Evolutionary conservation across 2,888 invertebrate genomes (phyloP), one percentile per base, ranked within the genome.

Genomic region (Andricus curvator): DNA sequence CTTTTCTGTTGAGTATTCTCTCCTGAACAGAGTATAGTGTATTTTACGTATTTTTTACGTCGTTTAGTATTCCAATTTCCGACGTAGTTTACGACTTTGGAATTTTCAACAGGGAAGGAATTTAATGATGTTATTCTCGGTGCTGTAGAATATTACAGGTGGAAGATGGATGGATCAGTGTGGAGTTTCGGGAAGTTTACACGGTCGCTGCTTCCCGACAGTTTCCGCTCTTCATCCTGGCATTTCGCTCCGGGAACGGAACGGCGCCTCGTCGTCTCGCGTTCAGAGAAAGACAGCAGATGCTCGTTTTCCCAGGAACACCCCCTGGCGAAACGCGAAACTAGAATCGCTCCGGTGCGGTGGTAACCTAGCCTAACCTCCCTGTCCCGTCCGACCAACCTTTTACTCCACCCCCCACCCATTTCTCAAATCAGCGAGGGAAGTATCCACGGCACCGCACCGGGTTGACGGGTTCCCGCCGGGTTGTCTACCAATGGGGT

Each of bases 231-330:
- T 56, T 51, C 29, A 51, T 48, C 11, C 51, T 56, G 33, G 33
- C 56, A 74, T 56, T 84, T 83, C 79, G 82, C 83, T 84, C 82
- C 78, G 80, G 83, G 79, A 83, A 81, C 82, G 81, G 81, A 82
- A 81, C 82, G 82, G 82, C 82, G 82, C 81, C 84, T 83, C 82
- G 82, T 82, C 81, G 84, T 82, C 82, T 83, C 79, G n/a, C 82
- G 82, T 81, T 82, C 78, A 82, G 89, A 88, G 88, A 90, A 90
- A 89, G 89, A 89, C 86, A 89, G 85, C 91, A 91, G 90, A 90
- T 91, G 91, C 84, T 81, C 80, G 81, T 83, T 89, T 91, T 91
- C 91, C 90, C 91, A 91, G 90, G 87, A 87, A 89, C 88, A 90
- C 86, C 91, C 91, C 85, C 86, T 86, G 90, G 90, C 90, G 82